A percentile compares a stretch with the other conserved stretches of the same genome.
phyloP scores from a whole-genome alignment of 2,888 invertebrate genomes.

The Pyrochroa serraticornis region DNA sequence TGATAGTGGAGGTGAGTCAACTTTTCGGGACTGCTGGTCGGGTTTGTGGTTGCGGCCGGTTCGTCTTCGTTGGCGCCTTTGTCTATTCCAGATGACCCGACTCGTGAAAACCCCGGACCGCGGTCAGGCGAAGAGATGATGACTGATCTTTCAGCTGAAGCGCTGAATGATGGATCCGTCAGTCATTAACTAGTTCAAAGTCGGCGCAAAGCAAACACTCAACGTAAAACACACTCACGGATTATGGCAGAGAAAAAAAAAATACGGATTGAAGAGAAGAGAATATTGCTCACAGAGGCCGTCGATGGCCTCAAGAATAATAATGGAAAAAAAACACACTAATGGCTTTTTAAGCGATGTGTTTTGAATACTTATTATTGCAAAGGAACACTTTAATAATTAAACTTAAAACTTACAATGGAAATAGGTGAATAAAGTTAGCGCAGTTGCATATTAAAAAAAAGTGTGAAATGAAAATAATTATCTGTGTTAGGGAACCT shows the following conservation, averaged over 20 bases:
- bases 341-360: conserved; percentile 20
- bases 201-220: conserved; percentile 32
- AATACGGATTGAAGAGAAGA: no score
- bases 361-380: conserved; percentile 12
- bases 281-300: no score
- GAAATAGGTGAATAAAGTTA: no score
- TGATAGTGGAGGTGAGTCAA: no score
- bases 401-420: no score
- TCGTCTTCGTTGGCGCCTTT: conserved; percentile 33
- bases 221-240: conserved; percentile 22
- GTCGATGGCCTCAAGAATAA: conserved; percentile 2
- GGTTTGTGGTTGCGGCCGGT: conserved; percentile 8
- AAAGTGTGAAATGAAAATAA: no score
- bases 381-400: background rate
- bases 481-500: no score
- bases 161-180: conserved; percentile 29
- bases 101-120: conserved; percentile 16
- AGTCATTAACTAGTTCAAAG: conserved; percentile 32
- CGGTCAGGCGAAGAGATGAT: conserved; percentile 14
- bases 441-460: no score
- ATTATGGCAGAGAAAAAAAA: conserved; percentile 16
- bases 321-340: conserved; percentile 7
- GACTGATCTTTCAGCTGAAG: conserved; percentile 24
- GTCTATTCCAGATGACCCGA: conserved; percentile 29
- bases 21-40: no score